Evolutionary conservation across 2,888 invertebrate genomes (phyloP).

Genomic region (Tetheella fluctuosa): DNA sequence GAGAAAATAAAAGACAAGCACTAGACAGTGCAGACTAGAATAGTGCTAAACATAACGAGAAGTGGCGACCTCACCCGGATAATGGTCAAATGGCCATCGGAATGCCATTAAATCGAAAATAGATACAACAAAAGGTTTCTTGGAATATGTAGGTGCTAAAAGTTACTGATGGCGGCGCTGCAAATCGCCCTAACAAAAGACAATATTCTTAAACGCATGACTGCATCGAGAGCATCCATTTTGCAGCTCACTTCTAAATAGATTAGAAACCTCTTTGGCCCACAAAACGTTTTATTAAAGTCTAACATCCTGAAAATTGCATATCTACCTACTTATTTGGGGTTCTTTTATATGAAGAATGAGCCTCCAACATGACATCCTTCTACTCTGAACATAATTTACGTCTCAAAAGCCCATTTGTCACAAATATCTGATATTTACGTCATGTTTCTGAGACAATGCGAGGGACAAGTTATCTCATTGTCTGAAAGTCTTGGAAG

Average conservation of each 20-base stretch:
- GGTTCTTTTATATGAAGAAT: background rate
- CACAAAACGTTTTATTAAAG: too few relatives aligned
- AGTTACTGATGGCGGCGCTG: background rate
- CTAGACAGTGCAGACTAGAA: too few relatives aligned
- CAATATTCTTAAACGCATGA: too few relatives aligned
- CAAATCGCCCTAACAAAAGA: too few relatives aligned
- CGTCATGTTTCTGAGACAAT: slow-evolving; percentile 1
- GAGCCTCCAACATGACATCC: background rate
- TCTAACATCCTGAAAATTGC: too few relatives aligned
- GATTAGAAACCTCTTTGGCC: too few relatives aligned
- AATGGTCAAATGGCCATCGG: background rate
- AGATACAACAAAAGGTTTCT: slow-evolving; percentile 1
- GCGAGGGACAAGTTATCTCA: background rate
- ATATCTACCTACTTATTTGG: too few relatives aligned
- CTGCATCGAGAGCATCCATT: too few relatives aligned
- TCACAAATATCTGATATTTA: background rate
- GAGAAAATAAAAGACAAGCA: slow-evolving; percentile 3
- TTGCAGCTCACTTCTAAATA: too few relatives aligned
- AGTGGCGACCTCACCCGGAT: background rate
- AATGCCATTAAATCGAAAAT: slow-evolving; percentile 7
- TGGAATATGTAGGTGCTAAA: background rate
- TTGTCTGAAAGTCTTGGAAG: slow-evolving; percentile 6
- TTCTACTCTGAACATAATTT: background rate
- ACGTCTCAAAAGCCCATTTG: background rate
- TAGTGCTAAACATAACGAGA: background rate